Evolutionary conservation across 1,140 invertebrate genomes (phyloP).

Genomic region (Ceratina calcarata): DNA sequence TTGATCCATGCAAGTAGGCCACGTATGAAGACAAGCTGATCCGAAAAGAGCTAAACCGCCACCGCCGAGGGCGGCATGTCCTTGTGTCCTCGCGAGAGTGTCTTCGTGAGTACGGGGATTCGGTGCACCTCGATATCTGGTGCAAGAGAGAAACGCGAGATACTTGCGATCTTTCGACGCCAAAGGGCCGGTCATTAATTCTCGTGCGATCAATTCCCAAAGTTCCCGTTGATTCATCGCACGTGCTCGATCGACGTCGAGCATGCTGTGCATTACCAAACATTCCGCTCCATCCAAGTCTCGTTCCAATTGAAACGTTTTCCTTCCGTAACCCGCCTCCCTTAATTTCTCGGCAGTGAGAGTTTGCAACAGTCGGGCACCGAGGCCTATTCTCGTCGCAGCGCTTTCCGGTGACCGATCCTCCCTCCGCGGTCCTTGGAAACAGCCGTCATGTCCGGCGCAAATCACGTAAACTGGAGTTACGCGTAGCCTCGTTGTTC

Average conservation of each 20-base stretch:
- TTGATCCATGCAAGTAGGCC: conserved; percentile 89
- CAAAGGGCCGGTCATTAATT: conserved; percentile 86
- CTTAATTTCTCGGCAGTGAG: conserved; percentile 93
- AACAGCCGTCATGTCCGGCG: conserved; percentile 87
- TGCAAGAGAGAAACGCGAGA: conserved; percentile 94
- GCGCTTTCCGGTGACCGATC: conserved; percentile 88
- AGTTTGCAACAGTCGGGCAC: conserved; percentile 90
- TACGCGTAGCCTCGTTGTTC: conserved; percentile 77
- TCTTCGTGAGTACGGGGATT: conserved; percentile 85
- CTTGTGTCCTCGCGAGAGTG: conserved; percentile 88
- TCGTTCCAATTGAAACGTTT: conserved; percentile 90
- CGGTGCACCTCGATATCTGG: conserved; percentile 86
- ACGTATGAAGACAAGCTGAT: conserved; percentile 93
- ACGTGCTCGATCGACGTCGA: conserved; percentile 86
- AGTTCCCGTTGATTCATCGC: conserved; percentile 89
- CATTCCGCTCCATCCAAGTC: conserved; percentile 83
- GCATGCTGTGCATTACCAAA: conserved; percentile 85
- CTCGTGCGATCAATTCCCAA: conserved; percentile 91
- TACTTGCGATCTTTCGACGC: conserved; percentile 89
- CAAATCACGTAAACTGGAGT: conserved; percentile 89
- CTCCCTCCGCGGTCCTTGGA: conserved; percentile 85
- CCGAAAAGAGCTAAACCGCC: conserved; percentile 95
- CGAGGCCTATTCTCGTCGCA: conserved; percentile 88
- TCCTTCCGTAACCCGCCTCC: conserved; percentile 88
- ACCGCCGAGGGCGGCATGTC: conserved; percentile 92